phyloP scores from a whole-genome alignment of 2,797 vertebrate genomes.

The Garrulus glandarius region DNA sequence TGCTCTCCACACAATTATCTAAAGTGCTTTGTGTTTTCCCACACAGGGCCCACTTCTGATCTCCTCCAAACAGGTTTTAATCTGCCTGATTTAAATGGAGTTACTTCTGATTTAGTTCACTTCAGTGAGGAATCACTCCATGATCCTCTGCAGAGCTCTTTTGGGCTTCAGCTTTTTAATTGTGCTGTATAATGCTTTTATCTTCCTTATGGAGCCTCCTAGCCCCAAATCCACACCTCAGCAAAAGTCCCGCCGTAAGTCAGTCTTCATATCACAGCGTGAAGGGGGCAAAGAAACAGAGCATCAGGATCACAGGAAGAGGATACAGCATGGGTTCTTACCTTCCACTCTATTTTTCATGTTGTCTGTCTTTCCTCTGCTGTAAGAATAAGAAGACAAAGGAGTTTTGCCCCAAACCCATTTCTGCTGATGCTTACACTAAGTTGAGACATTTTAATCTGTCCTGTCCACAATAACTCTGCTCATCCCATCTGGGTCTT shows the following conservation, averaged over 20 bases:
- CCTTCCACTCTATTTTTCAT: not conserved
- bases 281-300: not conserved
- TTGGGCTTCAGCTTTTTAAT: not conserved
- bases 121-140: not conserved
- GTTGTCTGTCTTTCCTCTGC: not conserved
- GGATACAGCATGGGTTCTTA: not conserved
- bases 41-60: not conserved
- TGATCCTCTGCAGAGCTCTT: not conserved
- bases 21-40: conserved; percentile 34
- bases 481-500: not conserved
- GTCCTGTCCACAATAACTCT: not conserved
- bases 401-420: not conserved
- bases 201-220: not conserved
- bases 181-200: not conserved
- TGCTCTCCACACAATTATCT: conserved; percentile 18
- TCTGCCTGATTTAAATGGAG: not conserved
- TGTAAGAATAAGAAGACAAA: not conserved
- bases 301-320: not conserved
- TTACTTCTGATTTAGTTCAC: conserved; percentile 16
- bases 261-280: not conserved
- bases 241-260: not conserved
- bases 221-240: not conserved
- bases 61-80: conserved; percentile 4
- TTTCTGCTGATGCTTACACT: not conserved
- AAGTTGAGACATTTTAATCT: not conserved